Percentiles rank a stretch among this genome's conserved stretches.
Evolutionary conservation across 2,888 invertebrate genomes (phyloP).

Genomic region (Sclerodermus sp.): DNA sequence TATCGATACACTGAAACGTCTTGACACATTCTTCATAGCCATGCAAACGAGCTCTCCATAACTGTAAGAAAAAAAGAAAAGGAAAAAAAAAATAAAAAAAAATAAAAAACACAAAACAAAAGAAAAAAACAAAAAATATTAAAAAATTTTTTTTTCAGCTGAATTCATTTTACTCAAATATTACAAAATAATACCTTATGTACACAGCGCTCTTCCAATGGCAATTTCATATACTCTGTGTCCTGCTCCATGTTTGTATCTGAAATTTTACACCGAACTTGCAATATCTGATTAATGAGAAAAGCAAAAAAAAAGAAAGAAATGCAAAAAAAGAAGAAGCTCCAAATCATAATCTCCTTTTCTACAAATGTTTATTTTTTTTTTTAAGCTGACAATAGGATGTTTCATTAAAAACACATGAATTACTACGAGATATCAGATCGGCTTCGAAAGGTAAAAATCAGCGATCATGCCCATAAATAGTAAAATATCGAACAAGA

Average conservation of each 20-base stretch:
- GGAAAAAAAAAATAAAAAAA: conserved; percentile 7
- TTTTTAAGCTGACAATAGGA: too few species aligned
- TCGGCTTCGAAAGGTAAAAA: not conserved
- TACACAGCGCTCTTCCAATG: conserved; percentile 86
- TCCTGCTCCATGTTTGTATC: conserved; percentile 75
- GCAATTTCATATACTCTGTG: conserved; percentile 83
- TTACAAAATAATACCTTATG: conserved; percentile 71
- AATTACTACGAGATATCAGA: not conserved
- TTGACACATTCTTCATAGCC: conserved; percentile 94
- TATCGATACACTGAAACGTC: conserved; percentile 82
- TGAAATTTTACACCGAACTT: conserved; percentile 13
- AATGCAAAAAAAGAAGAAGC: too few species aligned
- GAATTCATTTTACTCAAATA: not conserved
- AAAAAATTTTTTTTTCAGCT: too few species aligned
- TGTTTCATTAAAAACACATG: not conserved
- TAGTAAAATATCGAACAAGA: not conserved
- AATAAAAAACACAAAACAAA: not conserved
- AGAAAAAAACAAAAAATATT: conserved; percentile 5
- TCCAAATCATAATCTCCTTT: too few species aligned
- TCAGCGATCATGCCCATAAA: not conserved
- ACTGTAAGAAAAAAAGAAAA: conserved; percentile 52
- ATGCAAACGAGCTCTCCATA: conserved; percentile 93
- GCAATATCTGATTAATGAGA: too few species aligned
- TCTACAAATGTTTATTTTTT: too few species aligned
- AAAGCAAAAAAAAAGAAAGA: too few species aligned